Conservation (phyloP, 2,888 invertebrate species). For the Bruchidius siliquastri region DNA sequence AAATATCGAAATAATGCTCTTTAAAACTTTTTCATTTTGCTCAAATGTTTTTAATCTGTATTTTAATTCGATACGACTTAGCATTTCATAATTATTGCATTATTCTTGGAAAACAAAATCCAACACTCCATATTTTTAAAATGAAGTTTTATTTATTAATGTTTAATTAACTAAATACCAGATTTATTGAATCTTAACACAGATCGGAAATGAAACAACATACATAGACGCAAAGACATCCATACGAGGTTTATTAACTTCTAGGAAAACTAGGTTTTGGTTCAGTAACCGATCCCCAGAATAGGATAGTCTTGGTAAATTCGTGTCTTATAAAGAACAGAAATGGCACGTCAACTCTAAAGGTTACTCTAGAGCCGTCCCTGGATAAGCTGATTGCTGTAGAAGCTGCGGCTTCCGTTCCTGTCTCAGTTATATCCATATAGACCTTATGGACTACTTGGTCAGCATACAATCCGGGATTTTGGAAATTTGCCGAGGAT, state of each 20-base stretch:
- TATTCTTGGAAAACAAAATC: too few relatives aligned
- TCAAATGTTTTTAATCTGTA: too few relatives aligned
- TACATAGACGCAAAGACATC: not conserved
- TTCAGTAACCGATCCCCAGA: conserved; percentile 64
- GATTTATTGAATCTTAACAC: not conserved
- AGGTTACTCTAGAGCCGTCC: conserved; percentile 51
- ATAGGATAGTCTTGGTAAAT: conserved; percentile 60
- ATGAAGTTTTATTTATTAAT: too few relatives aligned
- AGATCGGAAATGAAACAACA: not conserved
- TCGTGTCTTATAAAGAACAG: conserved; percentile 69
- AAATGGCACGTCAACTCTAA: conserved; percentile 66
- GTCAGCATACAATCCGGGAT: conserved; percentile 61
- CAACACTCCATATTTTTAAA: too few relatives aligned
- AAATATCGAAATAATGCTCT: too few relatives aligned
- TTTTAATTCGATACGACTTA: too few relatives aligned
- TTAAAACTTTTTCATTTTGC: too few relatives aligned
- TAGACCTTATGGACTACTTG: conserved; percentile 63
- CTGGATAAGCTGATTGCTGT: conserved; percentile 57
- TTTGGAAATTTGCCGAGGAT: conserved; percentile 47
- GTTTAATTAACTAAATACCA: not conserved
- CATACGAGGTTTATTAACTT: not conserved
- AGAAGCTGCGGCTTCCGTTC: conserved; percentile 68
- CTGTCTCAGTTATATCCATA: conserved; percentile 61
- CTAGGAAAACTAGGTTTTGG: conserved; percentile 47
- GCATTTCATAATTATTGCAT: too few relatives aligned